Evolutionary conservation across 2,797 vertebrate genomes (phyloP), one percentile per base, ranked within the genome.

Genomic region (Brachymystax lenok): DNA sequence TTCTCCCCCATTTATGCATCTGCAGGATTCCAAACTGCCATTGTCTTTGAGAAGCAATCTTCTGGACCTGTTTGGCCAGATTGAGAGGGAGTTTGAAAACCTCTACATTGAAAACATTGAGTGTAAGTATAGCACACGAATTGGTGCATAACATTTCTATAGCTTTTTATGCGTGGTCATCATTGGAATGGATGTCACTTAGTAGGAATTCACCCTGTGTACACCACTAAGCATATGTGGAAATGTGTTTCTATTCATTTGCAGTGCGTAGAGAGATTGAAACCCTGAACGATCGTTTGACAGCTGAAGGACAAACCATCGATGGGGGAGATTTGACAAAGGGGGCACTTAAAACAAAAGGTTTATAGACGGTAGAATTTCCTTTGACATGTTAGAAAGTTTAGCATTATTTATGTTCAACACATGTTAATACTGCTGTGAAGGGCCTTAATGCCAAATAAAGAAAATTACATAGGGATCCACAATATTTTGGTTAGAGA

Each of bases 31-130:
- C 79, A 99, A 98, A 82, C 92, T 99, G 77, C 98, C 98, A 16
- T 92, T 96, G 83, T 93, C 97, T 51, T 89, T 99, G 84, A 95
- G 97, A 83, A 97, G 91, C 87, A 98, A 98, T 59, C 95, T 99
- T 83, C 86, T 97, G 86, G 98, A 99, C 85, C 95, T 99, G 82
- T 99, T 99, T 90, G 96, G 96, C 76, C 98, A 99, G 92, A 99
- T 99, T 85, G 98, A 99, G 85, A 93, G 97, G 78, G 98, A 99
- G 84, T 99, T 99, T 94, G 98, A 99, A 90, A 98, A 97, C 85
- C 93, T 99, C 24, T 98, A 99, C 93, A 94, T 99, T 70, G 98
- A 99, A 93, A 99, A 99, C 87, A 92, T 99, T 70, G 98, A 99
- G 91, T 75, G 98, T 99, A 85, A 97, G 98, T 92, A 61, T 30